Conservation (phyloP, 1,140 invertebrate genomes). For the Proales similis region DNA sequence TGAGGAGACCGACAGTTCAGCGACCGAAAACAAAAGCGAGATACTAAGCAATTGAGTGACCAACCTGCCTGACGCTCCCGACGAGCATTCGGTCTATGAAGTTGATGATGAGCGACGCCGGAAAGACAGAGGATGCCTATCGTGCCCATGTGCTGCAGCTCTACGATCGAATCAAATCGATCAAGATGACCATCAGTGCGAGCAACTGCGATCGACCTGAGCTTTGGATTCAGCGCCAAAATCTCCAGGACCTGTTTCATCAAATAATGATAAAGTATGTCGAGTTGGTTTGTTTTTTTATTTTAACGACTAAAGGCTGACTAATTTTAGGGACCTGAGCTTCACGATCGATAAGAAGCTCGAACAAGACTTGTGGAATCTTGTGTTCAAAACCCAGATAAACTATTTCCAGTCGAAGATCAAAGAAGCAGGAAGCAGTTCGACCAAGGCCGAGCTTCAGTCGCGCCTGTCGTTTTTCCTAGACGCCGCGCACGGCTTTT, state of each 20-base stretch:
- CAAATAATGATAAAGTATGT: constrained; percentile 30
- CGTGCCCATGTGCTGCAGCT: constrained; percentile 1
- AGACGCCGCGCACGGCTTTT: constrained; percentile 27
- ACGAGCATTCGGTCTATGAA: no score
- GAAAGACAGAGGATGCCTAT: no score
- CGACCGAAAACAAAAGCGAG: no score
- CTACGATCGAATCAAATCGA: constrained; percentile 27
- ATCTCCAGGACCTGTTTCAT: constrained; percentile 20
- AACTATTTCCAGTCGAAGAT: constrained; percentile 23
- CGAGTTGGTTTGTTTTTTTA: neutral
- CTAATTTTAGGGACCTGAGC: constrained; percentile 1
- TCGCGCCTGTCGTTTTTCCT: constrained; percentile 13
- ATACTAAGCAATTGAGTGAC: no score
- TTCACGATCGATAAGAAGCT: constrained; percentile 29
- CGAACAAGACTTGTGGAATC: constrained; percentile 32
- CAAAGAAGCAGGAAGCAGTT: neutral
- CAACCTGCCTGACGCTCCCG: no score
- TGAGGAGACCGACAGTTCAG: no score
- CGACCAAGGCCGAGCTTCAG: constrained; percentile 1
- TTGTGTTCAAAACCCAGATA: constrained; percentile 36
- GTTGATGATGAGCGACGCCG: no score
- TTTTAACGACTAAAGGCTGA: neutral
- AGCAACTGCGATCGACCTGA: constrained; percentile 19
- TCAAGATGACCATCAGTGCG: constrained; percentile 16
- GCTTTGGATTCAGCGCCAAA: constrained; percentile 32